These are phyloP conservation scores for Pseudococcus longispinus DNA, from an alignment of 2,888 invertebrate species.

Conservation along the genomic window DNA sequence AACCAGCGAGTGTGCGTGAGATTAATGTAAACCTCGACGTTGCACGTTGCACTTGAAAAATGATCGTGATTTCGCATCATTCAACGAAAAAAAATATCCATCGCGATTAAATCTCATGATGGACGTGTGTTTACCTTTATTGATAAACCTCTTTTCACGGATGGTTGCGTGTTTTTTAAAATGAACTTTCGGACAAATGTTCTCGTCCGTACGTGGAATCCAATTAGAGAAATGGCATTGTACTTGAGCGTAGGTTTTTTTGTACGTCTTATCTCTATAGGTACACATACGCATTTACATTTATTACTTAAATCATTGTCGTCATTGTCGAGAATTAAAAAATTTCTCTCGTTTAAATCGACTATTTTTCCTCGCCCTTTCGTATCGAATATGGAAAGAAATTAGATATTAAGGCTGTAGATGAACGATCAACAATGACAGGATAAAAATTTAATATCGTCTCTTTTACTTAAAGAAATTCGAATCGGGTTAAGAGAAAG, in stretches of 20 bases:
- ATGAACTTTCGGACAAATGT: background rate
- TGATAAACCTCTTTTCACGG: background rate
- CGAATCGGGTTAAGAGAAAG: background rate
- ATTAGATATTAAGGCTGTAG: background rate
- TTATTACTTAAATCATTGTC: too few species aligned
- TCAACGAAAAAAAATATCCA: background rate
- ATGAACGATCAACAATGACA: background rate
- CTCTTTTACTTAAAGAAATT: background rate
- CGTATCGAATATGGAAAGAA: background rate
- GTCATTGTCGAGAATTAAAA: background rate
- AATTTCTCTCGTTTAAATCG: background rate
- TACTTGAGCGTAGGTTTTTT: background rate
- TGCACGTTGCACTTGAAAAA: constrained; percentile 27
- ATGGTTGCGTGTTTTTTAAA: background rate
- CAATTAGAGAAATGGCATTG: background rate
- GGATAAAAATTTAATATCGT: background rate
- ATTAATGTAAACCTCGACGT: background rate
- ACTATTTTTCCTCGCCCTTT: background rate
- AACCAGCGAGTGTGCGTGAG: background rate
- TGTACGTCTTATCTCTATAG: background rate
- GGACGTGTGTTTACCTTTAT: background rate
- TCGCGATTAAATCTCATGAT: background rate
- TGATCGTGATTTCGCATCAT: constrained; percentile 30
- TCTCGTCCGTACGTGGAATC: background rate
- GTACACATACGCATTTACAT: background rate